Conservation (phyloP, 1,140 invertebrate species). For the Ctenoplectra terminalis region DNA sequence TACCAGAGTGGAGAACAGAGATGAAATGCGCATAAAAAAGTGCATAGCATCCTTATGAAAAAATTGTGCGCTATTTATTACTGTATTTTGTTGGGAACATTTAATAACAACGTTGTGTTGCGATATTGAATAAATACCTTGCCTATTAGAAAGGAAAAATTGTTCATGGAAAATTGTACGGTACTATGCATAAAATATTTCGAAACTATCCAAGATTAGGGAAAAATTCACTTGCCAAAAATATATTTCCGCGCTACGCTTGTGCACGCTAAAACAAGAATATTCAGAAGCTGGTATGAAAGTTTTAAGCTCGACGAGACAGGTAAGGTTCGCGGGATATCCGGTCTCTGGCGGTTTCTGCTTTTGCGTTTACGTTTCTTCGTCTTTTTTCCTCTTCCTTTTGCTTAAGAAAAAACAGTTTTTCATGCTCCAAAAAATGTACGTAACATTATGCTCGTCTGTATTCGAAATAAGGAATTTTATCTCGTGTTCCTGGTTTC, state of each 20-base stretch:
- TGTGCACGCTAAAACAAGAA: constrained; percentile 13
- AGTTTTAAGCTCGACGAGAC: constrained; percentile 52
- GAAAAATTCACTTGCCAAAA: neutral
- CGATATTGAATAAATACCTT: no score
- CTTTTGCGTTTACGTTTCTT: neutral
- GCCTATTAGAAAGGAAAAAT: neutral
- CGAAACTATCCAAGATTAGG: neutral
- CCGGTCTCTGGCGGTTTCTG: constrained; percentile 41
- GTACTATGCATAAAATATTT: neutral
- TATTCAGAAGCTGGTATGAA: neutral
- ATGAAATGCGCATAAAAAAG: neutral
- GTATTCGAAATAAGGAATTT: neutral
- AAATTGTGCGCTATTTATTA: neutral
- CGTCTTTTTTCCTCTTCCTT: neutral
- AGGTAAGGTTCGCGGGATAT: constrained; percentile 42
- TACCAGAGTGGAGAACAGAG: no score
- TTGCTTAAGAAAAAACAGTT: neutral
- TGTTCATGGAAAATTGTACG: neutral
- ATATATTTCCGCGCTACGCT: constrained; percentile 9
- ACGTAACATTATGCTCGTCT: no score
- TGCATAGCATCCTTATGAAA: neutral
- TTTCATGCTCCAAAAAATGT: neutral
- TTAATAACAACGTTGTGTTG: neutral
- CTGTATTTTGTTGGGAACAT: neutral
- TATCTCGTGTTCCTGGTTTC: neutral